Conservation (phyloP, 2,113 vertebrate species). For the Cichladusa arquata region DNA sequence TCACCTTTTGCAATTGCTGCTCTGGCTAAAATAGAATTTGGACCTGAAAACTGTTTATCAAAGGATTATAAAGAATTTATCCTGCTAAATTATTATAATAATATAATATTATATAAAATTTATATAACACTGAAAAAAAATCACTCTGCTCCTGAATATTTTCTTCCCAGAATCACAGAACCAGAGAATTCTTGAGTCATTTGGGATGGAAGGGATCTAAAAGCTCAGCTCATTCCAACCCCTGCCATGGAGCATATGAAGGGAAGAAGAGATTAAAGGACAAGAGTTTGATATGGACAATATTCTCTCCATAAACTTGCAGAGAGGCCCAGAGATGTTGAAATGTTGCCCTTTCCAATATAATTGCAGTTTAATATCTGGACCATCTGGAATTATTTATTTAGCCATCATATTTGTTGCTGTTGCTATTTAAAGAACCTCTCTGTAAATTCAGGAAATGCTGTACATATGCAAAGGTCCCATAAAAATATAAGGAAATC, state of each 20-base stretch:
- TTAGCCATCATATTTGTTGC: neutral
- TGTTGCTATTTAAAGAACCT: slow-evolving; percentile 22
- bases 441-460: neutral
- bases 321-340: neutral
- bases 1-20: neutral
- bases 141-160: neutral
- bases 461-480: neutral
- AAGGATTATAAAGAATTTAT: neutral
- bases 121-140: no score
- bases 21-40: neutral
- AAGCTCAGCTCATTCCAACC: neutral
- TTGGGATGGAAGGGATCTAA: neutral
- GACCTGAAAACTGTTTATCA: neutral
- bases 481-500: neutral
- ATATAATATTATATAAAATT: no score
- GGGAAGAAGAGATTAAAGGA: neutral
- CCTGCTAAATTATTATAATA: neutral
- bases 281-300: slow-evolving; percentile 9
- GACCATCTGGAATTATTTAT: slow-evolving; percentile 48
- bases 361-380: neutral
- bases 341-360: slow-evolving; percentile 25
- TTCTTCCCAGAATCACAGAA: neutral
- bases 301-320: neutral
- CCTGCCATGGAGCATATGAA: neutral
- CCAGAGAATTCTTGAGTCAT: neutral